Evolutionary conservation across 2,797 vertebrate species (phyloP).

Genomic region (Sandelia bainsii): DNA sequence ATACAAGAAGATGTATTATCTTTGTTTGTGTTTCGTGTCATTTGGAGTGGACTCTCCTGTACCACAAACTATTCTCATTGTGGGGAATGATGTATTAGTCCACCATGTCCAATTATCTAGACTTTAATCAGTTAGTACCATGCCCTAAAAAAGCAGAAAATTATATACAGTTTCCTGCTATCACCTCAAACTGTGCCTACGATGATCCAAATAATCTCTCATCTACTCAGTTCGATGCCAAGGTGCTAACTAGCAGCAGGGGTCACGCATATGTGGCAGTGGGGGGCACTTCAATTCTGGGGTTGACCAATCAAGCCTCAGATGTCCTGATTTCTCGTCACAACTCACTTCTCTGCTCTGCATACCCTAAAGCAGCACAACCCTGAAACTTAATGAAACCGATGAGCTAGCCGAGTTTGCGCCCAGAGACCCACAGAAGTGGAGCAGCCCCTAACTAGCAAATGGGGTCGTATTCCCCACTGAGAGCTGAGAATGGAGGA

Average conservation of each 20-base stretch:
- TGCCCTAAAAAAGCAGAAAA: constrained; percentile 21
- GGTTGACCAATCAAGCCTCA: constrained; percentile 61
- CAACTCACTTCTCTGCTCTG: constrained; percentile 64
- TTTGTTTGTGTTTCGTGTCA: constrained; percentile 32
- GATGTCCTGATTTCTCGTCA: constrained; percentile 67
- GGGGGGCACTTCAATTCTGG: constrained; percentile 51
- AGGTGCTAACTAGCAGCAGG: constrained; percentile 38
- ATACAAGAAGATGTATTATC: constrained; percentile 62
- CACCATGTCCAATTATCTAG: constrained; percentile 20
- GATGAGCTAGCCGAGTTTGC: constrained; percentile 70
- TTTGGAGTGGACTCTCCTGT: constrained; percentile 24
- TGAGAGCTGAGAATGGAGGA: constrained; percentile 79
- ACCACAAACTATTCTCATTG: constrained; percentile 21
- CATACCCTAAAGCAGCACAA: constrained; percentile 76
- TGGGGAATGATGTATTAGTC: constrained; percentile 24
- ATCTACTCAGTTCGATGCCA: constrained; percentile 42
- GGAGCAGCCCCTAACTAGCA: constrained; percentile 79
- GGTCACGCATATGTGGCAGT: constrained; percentile 2
- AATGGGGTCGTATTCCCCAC: constrained; percentile 87
- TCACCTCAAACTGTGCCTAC: constrained; percentile 36
- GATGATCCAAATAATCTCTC: constrained; percentile 31
- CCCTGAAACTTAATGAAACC: constrained; percentile 79
- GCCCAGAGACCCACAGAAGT: constrained; percentile 80
- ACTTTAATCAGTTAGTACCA: constrained; percentile 15
- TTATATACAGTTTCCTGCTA: constrained; percentile 10